Conservation (phyloP, 2,113 vertebrate species). For the Uria lomvia region DNA sequence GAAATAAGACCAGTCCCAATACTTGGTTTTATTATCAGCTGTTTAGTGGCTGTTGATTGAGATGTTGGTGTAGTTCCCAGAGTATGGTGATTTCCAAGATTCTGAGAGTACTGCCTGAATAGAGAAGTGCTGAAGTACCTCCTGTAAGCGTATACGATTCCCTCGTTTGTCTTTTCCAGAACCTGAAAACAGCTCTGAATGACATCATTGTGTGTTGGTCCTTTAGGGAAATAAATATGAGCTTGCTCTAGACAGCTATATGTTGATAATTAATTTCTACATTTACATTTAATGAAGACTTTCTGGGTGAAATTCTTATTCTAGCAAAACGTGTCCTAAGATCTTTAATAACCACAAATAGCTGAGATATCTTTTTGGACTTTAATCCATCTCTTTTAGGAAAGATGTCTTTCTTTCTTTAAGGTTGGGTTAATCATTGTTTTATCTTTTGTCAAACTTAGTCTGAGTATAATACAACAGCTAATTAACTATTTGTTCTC, state of each 20-base stretch:
- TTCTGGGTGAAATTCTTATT: background rate
- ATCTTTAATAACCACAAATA: background rate
- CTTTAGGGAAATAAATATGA: background rate
- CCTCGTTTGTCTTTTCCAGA: background rate
- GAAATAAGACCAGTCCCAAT: background rate
- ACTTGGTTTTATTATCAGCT: background rate
- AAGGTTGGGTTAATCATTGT: background rate
- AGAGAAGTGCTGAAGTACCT: background rate
- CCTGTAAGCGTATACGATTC: background rate
- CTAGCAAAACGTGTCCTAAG: background rate
- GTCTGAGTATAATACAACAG: background rate
- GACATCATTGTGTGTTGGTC: background rate
- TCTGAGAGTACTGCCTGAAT: background rate
- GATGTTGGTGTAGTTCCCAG: background rate
- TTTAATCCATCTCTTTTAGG: background rate
- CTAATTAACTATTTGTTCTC: background rate
- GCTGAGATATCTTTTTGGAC: background rate
- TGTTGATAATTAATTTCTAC: background rate
- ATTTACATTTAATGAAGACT: background rate
- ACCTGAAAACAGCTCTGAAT: background rate
- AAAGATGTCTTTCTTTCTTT: background rate
- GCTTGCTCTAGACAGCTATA: background rate
- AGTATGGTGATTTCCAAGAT: background rate
- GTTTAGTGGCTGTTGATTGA: background rate
- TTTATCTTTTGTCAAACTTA: background rate